Base-by-base conservation (phyloP, 2,888 invertebrate genomes). In the Andrena marginata region DNA sequence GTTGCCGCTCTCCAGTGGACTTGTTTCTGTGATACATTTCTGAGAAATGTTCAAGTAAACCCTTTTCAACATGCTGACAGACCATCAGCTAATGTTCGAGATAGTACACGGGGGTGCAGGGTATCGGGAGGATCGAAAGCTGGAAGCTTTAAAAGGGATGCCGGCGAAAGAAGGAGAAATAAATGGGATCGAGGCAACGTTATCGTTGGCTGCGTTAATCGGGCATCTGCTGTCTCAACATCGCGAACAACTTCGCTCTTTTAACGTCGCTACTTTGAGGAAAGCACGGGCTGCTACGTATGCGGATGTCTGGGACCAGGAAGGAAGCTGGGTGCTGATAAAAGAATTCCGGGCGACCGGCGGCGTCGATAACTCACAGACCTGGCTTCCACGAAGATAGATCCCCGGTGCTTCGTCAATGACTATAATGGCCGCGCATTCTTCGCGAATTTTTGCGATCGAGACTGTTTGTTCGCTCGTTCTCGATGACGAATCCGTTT, bases 131-230 rank as follows among this genome's bases (percentile, higher is more conserved):
- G 42, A 77, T 67, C 68, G n/a, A 35, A 26, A 26, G 64, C 31
- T 48, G 29, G 70, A 51, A 48, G 63, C 31, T 13, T 26, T 10
- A 64, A 23, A 48, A 20, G 13, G 7, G 23, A 8, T 13, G 20
- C 56, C 26, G 8, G 60, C 31, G 31, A 70, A 20, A 16, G 63
- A 60, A 63, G 31, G 51, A 33, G 42, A 56, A 76, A 81, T 77
- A 77, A 78, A 85, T 70, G 76, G 23, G 31, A 64, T 23, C 67
- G 20, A 42, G 63, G 76, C 33, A 69, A 51, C 23, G 35, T 13
- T 77, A 77, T 80, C 78, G 48, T 49, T 13, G 59, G 70, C 56
- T 75, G 63, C 20, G 74, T 71, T 85, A 77, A 76, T 85, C 68
- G 23, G 68, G 63, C 42, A 59, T 72, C 62, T 71, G 62, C 48